A percentile compares a stretch with the other conserved stretches of the same genome.
Conservation (phyloP, 2,888 invertebrate genomes). For the Tenthredo amoena region DNA sequence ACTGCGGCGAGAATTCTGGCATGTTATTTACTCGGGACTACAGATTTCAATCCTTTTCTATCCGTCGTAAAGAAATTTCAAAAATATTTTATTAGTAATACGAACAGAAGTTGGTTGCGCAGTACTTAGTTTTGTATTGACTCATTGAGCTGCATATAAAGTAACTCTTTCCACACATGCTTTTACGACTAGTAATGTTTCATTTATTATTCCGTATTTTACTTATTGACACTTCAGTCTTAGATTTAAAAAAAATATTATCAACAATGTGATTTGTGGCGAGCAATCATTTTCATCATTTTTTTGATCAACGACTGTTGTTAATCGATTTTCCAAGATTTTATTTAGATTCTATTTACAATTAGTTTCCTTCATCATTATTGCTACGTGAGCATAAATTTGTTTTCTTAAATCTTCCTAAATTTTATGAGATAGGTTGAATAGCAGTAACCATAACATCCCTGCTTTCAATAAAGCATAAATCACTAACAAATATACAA, state of each 20-base stretch:
- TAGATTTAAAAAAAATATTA: conserved; percentile 5
- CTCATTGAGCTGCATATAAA: conserved; percentile 22
- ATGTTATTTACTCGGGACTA: neutral
- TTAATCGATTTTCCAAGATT: neutral
- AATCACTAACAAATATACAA: conserved; percentile 15
- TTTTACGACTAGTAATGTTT: conserved; percentile 42
- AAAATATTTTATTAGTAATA: neutral
- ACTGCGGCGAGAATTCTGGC: neutral
- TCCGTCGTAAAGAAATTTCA: neutral
- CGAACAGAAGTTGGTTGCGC: neutral
- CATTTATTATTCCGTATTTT: conserved; percentile 20
- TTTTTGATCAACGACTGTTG: neutral
- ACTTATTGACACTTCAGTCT: conserved; percentile 39
- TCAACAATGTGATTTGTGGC: neutral
- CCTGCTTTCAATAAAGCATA: conserved; percentile 8
- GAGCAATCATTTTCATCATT: neutral
- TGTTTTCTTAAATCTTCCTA: neutral
- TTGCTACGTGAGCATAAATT: neutral
- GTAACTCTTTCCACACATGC: conserved; percentile 14
- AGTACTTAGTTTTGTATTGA: neutral
- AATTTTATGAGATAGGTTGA: neutral
- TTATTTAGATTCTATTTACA: conserved; percentile 25
- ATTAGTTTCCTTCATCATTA: conserved; percentile 18
- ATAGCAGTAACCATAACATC: neutral
- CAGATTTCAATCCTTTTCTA: neutral